Evolutionary conservation across 2,113 vertebrate species (phyloP), one percentile per base, ranked within the genome.

Genomic region (Engraulis encrasicolus): DNA sequence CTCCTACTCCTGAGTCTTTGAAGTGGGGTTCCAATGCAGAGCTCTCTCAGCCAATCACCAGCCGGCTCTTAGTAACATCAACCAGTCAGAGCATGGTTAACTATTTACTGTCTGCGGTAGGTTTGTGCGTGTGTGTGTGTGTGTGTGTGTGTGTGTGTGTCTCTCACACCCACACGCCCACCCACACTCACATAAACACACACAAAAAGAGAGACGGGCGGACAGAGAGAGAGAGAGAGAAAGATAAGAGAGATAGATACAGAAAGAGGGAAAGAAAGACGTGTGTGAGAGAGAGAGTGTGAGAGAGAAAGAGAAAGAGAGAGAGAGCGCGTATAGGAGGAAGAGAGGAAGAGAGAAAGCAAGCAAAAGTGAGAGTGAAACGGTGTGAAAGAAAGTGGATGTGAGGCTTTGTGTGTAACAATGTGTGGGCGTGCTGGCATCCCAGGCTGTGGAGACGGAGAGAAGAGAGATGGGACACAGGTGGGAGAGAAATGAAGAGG

Each of bases 21-120:
- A 91, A 92, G 88, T 87, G 80, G 84, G 83, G 88, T 90, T 92
- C 87, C 89, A 89, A 89, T 92, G 92, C 88, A 89, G 90, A 93
- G 87, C 85, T 50, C 84, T 83, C 86, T 78, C 27, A 83, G 82
- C 89, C 89, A 91, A 92, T 91, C 85, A 79, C 52, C 45, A 86
- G n/a, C n/a, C 81, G 80, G 83, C 84, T 89, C 89, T 89, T 86
- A 82, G 89, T 80, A 89, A 87, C 78, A 80, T 84, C 79, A 77
- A 83, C 85, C 85, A 90, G 84, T 90, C 88, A 90, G 40, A 88
- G 82, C 38, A 58, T 45, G 81, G 83, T 86, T 90, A 90, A 93
- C 85, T 88, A 11, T 90, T 87, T 85, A 66, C 74, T 49, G 34
- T 50, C 81, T 83, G 31, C 84, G n/a, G 37, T 61, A 58, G 85